A percentile compares a stretch with the other conserved stretches of the same genome.
phyloP scores from a whole-genome alignment of 2,113 vertebrate genomes.

The Melozone crissalis region DNA sequence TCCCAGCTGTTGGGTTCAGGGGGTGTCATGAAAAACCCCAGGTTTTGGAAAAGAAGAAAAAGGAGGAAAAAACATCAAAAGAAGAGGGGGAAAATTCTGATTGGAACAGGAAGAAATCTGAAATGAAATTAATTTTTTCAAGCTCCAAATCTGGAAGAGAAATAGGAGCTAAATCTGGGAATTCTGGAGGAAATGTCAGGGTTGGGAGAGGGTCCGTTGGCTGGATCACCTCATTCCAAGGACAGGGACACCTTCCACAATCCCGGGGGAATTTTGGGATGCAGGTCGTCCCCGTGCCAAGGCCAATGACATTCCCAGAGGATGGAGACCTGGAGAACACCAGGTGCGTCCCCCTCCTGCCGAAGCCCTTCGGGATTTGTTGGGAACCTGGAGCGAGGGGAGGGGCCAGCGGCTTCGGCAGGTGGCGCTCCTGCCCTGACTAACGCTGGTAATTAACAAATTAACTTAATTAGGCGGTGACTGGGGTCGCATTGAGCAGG shows the following conservation, averaged over 20 bases:
- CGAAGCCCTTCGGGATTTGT: fast-evolving
- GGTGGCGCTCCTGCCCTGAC: conserved; percentile 45
- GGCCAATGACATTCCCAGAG: neutral
- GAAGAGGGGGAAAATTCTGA: fast-evolving
- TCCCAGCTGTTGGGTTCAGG: neutral
- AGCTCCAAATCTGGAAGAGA: neutral
- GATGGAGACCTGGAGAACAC: neutral
- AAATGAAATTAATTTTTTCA: neutral
- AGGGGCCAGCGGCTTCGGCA: neutral
- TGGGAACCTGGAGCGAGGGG: neutral
- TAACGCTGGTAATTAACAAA: conserved; percentile 43
- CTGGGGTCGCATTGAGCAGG: neutral
- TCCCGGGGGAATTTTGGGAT: neutral
- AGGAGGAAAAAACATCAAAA: neutral
- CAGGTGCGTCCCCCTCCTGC: neutral
- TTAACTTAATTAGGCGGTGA: conserved; percentile 19
- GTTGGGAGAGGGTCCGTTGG: neutral
- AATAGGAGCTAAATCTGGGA: neutral
- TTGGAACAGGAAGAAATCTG: neutral
- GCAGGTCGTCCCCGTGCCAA: fast-evolving
- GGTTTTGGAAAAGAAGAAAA: neutral
- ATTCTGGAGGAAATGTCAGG: neutral
- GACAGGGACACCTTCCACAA: neutral
- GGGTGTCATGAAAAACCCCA: neutral
- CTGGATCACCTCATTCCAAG: neutral